phyloP scores from a whole-genome alignment of 2,797 vertebrate species.

The Simalia tracyae region DNA sequence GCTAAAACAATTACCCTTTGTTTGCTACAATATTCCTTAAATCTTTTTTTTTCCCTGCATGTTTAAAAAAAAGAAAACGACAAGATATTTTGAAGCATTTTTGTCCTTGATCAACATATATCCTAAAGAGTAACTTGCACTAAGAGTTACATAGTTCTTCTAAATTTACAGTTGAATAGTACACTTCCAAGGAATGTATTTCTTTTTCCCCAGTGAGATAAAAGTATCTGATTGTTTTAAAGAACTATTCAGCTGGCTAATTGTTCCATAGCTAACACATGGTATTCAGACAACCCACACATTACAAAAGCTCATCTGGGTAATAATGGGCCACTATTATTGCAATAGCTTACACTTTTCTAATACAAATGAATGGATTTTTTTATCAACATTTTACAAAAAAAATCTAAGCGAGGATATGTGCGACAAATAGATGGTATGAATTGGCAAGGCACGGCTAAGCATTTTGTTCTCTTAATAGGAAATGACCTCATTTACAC shows the following conservation, averaged over 20 bases:
- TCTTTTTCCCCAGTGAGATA: constrained; percentile 78
- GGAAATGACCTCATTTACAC: constrained; percentile 87
- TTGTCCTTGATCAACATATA: constrained; percentile 91
- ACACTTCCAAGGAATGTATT: constrained; percentile 79
- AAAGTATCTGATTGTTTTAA: constrained; percentile 90
- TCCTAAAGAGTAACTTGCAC: constrained; percentile 71
- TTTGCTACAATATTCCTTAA: constrained; percentile 96
- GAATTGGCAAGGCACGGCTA: constrained; percentile 83
- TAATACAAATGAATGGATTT: constrained; percentile 87
- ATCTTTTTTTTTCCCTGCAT: constrained; percentile 70
- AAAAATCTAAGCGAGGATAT: constrained; percentile 79
- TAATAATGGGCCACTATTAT: constrained; percentile 86
- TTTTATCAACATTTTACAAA: constrained; percentile 76
- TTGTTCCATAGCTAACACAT: constrained; percentile 89
- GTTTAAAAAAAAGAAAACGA: constrained; percentile 50
- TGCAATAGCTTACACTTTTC: constrained; percentile 83
- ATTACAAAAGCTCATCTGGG: constrained; percentile 87
- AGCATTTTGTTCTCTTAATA: constrained; percentile 87
- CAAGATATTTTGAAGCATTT: constrained; percentile 79
- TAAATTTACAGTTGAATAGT: constrained; percentile 76
- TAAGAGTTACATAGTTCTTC: constrained; percentile 63
- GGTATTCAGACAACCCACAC: constrained; percentile 87
- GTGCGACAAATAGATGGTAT: constrained; percentile 85
- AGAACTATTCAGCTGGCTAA: constrained; percentile 89
- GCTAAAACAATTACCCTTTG: constrained; percentile 99